Evolutionary conservation across 2,888 invertebrate genomes (phyloP).

Genomic region (Ametastegia equiseti): DNA sequence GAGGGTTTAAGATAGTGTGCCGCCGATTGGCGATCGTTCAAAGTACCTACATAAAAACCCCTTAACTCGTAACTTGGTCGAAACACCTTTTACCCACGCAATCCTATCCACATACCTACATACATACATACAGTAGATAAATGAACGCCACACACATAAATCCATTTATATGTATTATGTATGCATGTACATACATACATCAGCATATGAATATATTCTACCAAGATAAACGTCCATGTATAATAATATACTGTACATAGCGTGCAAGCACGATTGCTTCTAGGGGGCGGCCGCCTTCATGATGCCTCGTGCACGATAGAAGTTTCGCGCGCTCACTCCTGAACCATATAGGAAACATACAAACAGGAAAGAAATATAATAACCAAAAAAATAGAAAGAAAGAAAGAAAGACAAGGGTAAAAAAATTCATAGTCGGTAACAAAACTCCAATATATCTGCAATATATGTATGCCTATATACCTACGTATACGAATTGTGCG

Average conservation of each 20-base stretch:
- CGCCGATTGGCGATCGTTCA: background rate
- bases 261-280: background rate
- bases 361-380: background rate
- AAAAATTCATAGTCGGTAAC: background rate
- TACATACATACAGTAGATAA: background rate
- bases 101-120: background rate
- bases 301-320: background rate
- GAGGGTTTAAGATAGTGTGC: background rate
- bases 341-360: background rate
- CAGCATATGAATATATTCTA: too few species aligned
- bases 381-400: background rate
- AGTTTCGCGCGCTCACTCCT: too few species aligned
- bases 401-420: background rate
- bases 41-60: background rate
- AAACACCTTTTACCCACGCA: slow-evolving; percentile 12
- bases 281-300: too few species aligned
- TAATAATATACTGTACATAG: background rate
- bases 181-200: too few species aligned
- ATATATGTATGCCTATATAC: too few species aligned
- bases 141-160: too few species aligned
- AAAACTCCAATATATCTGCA: background rate
- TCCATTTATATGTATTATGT: too few species aligned
- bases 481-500: background rate
- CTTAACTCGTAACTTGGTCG: background rate
- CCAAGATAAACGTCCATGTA: background rate